phyloP scores from a whole-genome alignment of 30 jellyfish, hydroid and myxozoan species.

The Aurelia aurita region DNA sequence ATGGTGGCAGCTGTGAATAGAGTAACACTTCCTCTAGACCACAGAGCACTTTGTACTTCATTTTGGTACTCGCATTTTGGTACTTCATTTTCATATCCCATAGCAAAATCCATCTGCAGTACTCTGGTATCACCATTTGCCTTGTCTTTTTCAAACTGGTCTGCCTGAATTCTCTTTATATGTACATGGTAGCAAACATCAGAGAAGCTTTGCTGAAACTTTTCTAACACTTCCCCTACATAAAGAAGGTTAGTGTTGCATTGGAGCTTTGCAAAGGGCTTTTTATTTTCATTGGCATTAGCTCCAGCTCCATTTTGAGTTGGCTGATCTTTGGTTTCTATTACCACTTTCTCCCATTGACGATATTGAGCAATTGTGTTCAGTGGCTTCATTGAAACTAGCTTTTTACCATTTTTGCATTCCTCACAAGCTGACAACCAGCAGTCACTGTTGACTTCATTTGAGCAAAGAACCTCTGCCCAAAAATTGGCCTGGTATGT shows the following conservation, averaged over 20 bases:
- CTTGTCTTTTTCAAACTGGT: slow-evolving; percentile 48
- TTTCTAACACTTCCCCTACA: slow-evolving; percentile 17
- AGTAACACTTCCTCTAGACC: slow-evolving; percentile 38
- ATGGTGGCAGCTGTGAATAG: slow-evolving; percentile 33
- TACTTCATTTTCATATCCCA: slow-evolving; percentile 56
- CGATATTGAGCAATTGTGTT: slow-evolving; percentile 21
- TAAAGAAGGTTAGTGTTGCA: not conserved
- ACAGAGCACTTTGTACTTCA: slow-evolving; percentile 57
- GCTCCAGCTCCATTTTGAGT: slow-evolving; percentile 11
- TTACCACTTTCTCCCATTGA: slow-evolving; percentile 20
- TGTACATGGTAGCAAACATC: slow-evolving; percentile 16
- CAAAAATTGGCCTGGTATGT: slow-evolving; percentile 33
- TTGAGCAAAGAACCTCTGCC: slow-evolving; percentile 28
- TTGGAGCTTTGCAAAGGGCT: not conserved
- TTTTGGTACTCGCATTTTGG: slow-evolving; percentile 62
- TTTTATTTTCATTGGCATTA: slow-evolving; percentile 15
- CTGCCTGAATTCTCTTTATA: slow-evolving; percentile 57
- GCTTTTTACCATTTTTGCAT: slow-evolving; percentile 23
- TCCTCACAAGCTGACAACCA: slow-evolving; percentile 38
- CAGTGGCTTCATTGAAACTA: slow-evolving; percentile 50
- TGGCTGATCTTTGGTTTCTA: slow-evolving; percentile 29
- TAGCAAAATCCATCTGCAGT: slow-evolving; percentile 56
- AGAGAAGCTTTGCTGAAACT: slow-evolving; percentile 12
- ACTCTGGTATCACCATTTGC: slow-evolving; percentile 38
- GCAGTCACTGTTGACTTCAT: slow-evolving; percentile 41